These are phyloP conservation scores for Drosophila nigrodunni DNA, from an alignment of 1,140 invertebrate species.

Conservation along the genomic window DNA sequence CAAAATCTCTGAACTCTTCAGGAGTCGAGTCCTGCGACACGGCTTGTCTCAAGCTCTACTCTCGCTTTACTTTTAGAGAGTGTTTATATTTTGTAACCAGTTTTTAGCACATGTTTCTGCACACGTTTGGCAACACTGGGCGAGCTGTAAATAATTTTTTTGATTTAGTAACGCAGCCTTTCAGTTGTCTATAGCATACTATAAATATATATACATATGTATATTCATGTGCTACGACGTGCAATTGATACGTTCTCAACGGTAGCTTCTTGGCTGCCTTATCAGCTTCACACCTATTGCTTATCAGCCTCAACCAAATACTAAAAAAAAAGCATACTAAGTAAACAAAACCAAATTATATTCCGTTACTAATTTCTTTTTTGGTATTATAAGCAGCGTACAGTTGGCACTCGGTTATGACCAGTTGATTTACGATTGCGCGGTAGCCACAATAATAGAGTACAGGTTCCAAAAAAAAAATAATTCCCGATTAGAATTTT, in stretches of 20 bases:
- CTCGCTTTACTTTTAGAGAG: not conserved
- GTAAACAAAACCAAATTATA: slow-evolving; percentile 23
- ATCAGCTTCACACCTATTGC: slow-evolving; percentile 50
- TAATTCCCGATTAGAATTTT: slow-evolving; percentile 39
- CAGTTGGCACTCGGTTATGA: slow-evolving; percentile 43
- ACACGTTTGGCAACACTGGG: slow-evolving; percentile 45
- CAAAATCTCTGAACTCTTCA: slow-evolving; percentile 21
- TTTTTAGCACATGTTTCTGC: slow-evolving; percentile 52
- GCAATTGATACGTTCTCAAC: slow-evolving; percentile 71
- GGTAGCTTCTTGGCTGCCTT: slow-evolving; percentile 59
- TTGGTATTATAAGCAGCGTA: slow-evolving; percentile 26
- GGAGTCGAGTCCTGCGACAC: not conserved
- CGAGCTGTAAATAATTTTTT: slow-evolving; percentile 50
- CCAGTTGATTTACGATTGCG: slow-evolving; percentile 52
- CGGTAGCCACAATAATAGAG: slow-evolving; percentile 35
- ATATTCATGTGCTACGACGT: slow-evolving; percentile 1
- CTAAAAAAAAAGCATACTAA: slow-evolving; percentile 4
- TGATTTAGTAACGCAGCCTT: slow-evolving; percentile 39
- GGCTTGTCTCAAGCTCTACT: not conserved
- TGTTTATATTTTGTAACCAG: not conserved
- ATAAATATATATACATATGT: not conserved
- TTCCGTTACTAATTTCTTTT: slow-evolving; percentile 39
- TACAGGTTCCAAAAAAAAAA: slow-evolving; percentile 7
- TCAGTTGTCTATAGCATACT: slow-evolving; percentile 38
- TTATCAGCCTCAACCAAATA: slow-evolving; percentile 39